These are phyloP conservation scores for Craterocephalus amniculus DNA, from an alignment of 2,797 vertebrate species.

Conservation along the genomic window DNA sequence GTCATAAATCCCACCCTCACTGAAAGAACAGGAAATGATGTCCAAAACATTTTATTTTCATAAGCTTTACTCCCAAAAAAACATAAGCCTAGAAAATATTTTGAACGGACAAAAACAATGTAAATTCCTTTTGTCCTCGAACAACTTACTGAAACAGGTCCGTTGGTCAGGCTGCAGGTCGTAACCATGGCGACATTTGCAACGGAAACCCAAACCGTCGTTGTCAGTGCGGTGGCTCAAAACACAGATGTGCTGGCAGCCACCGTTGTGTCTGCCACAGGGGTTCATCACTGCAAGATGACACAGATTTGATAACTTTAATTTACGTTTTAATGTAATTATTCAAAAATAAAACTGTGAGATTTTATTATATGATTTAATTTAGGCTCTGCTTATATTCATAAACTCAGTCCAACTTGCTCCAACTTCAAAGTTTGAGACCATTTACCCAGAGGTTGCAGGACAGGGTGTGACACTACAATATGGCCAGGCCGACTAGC, in stretches of 20 bases:
- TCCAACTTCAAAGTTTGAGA: neutral
- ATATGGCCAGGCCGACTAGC: constrained; percentile 75
- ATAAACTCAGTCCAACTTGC: neutral
- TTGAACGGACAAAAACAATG: neutral
- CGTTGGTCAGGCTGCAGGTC: constrained; percentile 73
- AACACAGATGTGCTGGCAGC: constrained; percentile 83
- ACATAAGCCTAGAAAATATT: neutral
- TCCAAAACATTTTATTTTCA: too few species aligned
- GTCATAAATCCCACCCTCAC: neutral
- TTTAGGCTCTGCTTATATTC: neutral
- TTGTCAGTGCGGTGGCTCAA: constrained; percentile 80
- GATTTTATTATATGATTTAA: neutral
- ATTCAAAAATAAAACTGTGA: too few species aligned
- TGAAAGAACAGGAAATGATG: neutral
- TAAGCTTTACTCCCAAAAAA: neutral
- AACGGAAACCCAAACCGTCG: constrained; percentile 79
- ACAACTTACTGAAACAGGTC: constrained; percentile 77
- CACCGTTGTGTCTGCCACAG: constrained; percentile 80
- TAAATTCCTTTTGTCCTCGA: neutral
- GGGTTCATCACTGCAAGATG: constrained; percentile 76
- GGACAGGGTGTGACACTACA: constrained; percentile 67
- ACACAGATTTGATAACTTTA: neutral
- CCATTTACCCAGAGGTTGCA: constrained; percentile 77
- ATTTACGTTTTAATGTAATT: too few species aligned
- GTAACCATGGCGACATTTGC: constrained; percentile 82